A percentile compares a stretch with the other conserved stretches of the same genome.
Conservation (phyloP, 2,113 vertebrate species). For the Oreocharis arfaki region DNA sequence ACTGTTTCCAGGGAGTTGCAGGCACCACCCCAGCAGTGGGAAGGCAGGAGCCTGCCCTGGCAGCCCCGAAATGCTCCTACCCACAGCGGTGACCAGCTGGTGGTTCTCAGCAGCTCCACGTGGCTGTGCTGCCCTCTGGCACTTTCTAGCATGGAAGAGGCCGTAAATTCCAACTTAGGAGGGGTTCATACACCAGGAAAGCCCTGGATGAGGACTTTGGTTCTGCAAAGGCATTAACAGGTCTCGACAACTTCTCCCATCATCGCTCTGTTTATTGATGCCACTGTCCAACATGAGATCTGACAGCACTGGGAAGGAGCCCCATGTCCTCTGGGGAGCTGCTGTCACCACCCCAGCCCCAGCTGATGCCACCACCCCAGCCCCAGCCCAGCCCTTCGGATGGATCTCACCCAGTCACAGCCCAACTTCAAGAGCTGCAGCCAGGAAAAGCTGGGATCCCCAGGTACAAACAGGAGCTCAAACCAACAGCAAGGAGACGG, state of each 20-base stretch:
- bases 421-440: neutral
- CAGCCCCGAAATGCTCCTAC: neutral
- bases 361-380: neutral
- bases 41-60: neutral
- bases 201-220: neutral
- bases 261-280: neutral
- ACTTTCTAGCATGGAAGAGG: fast-evolving
- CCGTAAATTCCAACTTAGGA: neutral
- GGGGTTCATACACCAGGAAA: fast-evolving
- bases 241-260: neutral
- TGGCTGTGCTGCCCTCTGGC: fast-evolving
- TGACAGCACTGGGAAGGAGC: neutral
- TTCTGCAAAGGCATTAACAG: neutral
- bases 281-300: neutral
- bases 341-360: neutral
- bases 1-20: neutral
- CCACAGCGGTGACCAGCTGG: fast-evolving
- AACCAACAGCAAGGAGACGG: neutral
- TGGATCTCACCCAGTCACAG: neutral
- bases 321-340: fast-evolving
- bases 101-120: neutral
- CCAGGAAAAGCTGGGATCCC: neutral
- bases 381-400: neutral
- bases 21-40: neutral
- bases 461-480: neutral